Conservation (phyloP, 2,113 vertebrate genomes). For the Pluvialis apricaria region DNA sequence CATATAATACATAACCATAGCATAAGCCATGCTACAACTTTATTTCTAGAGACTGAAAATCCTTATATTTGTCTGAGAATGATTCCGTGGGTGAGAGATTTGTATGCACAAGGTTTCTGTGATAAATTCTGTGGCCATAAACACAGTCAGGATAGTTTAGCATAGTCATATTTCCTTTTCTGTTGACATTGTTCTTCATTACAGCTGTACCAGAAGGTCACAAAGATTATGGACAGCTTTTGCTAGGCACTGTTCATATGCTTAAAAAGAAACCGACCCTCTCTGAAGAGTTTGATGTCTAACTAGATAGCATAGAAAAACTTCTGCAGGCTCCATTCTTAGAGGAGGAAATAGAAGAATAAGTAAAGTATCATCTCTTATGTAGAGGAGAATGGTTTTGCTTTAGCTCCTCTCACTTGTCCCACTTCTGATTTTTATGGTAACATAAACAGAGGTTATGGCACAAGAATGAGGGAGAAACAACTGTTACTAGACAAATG, state of each 20-base stretch:
- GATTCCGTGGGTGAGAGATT: neutral
- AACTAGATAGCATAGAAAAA: neutral
- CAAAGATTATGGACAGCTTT: neutral
- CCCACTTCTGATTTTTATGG: neutral
- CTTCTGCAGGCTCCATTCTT: neutral
- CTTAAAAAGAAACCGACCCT: neutral
- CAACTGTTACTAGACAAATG: neutral
- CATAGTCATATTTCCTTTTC: neutral
- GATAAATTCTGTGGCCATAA: neutral
- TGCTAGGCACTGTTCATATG: neutral
- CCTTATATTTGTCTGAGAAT: neutral
- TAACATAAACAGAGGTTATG: neutral
- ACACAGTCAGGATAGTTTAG: neutral
- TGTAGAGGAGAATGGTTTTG: neutral
- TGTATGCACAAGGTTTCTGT: neutral
- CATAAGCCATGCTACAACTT: neutral
- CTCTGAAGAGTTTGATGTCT: neutral
- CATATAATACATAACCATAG: neutral
- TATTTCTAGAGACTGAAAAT: neutral
- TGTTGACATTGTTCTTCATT: neutral
- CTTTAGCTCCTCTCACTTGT: neutral
- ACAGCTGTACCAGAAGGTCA: accelerated
- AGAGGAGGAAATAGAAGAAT: neutral
- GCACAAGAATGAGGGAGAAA: neutral
- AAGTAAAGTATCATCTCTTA: neutral